Evolutionary conservation across 2,888 invertebrate species (phyloP), one percentile per base, ranked within the genome.

Genomic region (Lypha dubia): DNA sequence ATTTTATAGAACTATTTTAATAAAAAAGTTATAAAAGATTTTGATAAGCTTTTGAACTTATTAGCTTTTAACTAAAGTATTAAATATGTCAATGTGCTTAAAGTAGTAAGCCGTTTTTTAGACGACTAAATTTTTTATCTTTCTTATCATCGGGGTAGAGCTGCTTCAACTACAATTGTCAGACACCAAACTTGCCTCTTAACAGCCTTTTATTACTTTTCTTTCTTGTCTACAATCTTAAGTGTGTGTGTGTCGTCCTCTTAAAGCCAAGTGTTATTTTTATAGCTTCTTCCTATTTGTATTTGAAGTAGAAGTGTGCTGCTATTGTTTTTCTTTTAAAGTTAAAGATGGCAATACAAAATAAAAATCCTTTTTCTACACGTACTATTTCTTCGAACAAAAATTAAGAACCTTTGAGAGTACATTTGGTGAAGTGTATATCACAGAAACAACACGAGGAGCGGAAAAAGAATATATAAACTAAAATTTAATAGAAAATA

Each of bases 331-430:
- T 75, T 71, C 60, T 76, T 76, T 80, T 76, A 63, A 77, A 81
- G 62, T 75, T 81, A 77, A 81, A 70, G 81, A 84, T 77, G 84
- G 77, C 81, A 77, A 77, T 73, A 68, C 56, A 67, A 79, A 83
- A 44, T 60, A 32, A 79, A 79, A 79, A 71, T 79, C 56, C 79
- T 58, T 83, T 79, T 65, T 71, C 44, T 38, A 49, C 63, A 79
- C 79, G 79, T 71, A 56, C 71, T 28, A 24, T 11, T 70, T 79
- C 56, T 67, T 68, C 15, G 17, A 11, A 73, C 9, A 58, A 46
- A 58, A 49, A 76, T 67, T 68, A 70, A 77, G 60, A 20, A 24
- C 51, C n/a, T 60, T 70, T 20, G n/a, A 70, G 68, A 51, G 77
- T 70, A n/a, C 32, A 60, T 20, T 77, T 70, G 1, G 60, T 51